phyloP scores from a whole-genome alignment of 1,140 invertebrate species.

The Aphelenchoides fujianensis region DNA sequence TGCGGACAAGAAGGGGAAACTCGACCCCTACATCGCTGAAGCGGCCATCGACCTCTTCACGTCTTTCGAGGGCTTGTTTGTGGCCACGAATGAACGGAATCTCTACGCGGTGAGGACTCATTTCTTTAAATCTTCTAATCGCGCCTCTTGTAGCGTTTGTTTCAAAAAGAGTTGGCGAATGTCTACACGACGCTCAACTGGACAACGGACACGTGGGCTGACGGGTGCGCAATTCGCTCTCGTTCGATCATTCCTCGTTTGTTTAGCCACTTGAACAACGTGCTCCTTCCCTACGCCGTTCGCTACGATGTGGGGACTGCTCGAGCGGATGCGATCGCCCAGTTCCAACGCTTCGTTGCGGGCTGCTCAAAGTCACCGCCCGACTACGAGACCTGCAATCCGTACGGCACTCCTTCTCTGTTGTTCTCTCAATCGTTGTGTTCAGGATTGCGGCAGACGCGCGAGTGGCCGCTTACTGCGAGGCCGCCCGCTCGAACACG shows the following conservation, averaged over 20 bases:
- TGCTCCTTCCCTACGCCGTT: neutral
- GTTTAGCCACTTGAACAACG: neutral
- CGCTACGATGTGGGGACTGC: neutral
- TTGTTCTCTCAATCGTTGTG: too few species aligned
- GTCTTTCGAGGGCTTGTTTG: neutral
- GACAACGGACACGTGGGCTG: neutral
- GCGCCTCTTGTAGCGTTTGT: neutral
- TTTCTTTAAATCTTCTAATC: neutral
- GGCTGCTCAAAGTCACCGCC: too few species aligned
- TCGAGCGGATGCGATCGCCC: neutral
- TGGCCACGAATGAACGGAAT: neutral
- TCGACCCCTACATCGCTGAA: neutral
- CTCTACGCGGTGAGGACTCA: neutral
- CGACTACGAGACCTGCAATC: slow-evolving; percentile 3
- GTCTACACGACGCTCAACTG: neutral
- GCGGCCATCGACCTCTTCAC: neutral
- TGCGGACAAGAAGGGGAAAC: neutral
- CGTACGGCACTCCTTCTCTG: too few species aligned
- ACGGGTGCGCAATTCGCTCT: neutral
- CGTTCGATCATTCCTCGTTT: neutral
- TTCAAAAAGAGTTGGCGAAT: neutral
- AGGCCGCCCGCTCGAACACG: neutral
- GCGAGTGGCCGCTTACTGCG: slow-evolving; percentile 1
- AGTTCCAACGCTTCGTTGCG: neutral
- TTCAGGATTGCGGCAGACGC: slow-evolving; percentile 5